Base-by-base conservation (phyloP, 2,888 invertebrate species). In the Pachycephus smyrnensis region DNA sequence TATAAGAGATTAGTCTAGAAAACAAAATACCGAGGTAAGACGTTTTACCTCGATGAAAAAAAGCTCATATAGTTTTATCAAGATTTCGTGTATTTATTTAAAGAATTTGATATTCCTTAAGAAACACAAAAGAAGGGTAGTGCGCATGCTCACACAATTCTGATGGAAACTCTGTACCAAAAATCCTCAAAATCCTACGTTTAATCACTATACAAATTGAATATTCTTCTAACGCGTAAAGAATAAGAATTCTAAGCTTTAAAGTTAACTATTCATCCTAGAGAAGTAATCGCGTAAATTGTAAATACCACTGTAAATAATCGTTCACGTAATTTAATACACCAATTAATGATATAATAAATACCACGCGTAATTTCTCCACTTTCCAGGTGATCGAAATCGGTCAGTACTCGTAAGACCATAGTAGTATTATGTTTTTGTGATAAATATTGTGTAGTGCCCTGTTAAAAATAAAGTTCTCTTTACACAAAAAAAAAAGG, bases 361-460 rank as follows among this genome's bases (percentile, higher is more conserved):
- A 55, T 55, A 55, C 23, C 6, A 55, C 55, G 55, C 23, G 55
- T 55, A 55, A 55, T 55, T 55, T 55, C 55, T 55, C 23, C 30
- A 40, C 55, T 78, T 76, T 73, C 75, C 73, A 78, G 75, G 55
- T 68, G 73, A 78, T 78, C 78, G 75, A 55, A 73, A 36, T 32
- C 77, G 86, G 85, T 87, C 85, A 81, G 84, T 85, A 83, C 84
- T 83, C 83, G 81, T 81, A 37, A 82, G 80, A 81, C 84, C 87
- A 83, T 84, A 75, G 77, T 86, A 86, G 85, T 86, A 86, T 87
- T 87, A 87, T 82, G 83, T 82, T 84, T 89, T 89, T 90, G 89
- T 90, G 90, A 90, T 90, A 90, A 88, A 83, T 84, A 82, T 77
- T 86, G 85, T 86, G 82, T 84, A 55, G 55, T 55, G 23, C 81